Evolutionary conservation across 2,888 invertebrate genomes (phyloP).

Genomic region (Halictus quadricinctus): DNA sequence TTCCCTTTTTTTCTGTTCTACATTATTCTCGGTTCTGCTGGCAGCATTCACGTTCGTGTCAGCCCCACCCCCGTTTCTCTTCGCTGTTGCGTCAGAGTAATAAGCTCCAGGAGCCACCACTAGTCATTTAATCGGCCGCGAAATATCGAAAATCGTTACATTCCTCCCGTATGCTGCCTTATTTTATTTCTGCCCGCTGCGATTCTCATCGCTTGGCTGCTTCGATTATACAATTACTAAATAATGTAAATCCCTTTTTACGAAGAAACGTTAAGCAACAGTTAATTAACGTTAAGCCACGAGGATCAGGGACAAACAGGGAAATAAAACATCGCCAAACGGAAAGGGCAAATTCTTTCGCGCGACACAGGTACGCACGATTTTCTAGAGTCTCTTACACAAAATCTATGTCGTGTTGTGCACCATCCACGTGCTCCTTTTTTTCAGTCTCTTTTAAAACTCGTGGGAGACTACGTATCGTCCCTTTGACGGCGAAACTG

Average conservation of each 20-base stretch:
- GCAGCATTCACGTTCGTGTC: conserved; percentile 15
- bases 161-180: conserved; percentile 1
- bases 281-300: too few relatives aligned
- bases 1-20: neutral
- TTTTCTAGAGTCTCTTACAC: too few relatives aligned
- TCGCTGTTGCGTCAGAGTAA: conserved; percentile 35
- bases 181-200: conserved; percentile 24
- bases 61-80: conserved; percentile 31
- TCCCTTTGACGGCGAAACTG: neutral
- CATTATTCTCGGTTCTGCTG: conserved; percentile 31
- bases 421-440: neutral
- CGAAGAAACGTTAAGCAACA: too few relatives aligned
- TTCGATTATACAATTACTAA: too few relatives aligned
- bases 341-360: too few relatives aligned
- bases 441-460: neutral
- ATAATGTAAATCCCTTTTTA: too few relatives aligned
- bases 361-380: too few relatives aligned
- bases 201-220: too few relatives aligned
- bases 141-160: conserved; percentile 59
- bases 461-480: neutral
- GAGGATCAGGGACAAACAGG: too few relatives aligned
- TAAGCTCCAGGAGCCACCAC: conserved; percentile 47
- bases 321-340: too few relatives aligned
- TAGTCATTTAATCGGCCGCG: conserved; percentile 52
- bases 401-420: too few relatives aligned